phyloP scores from a whole-genome alignment of 2,113 vertebrate species.

The Eira barbara region DNA sequence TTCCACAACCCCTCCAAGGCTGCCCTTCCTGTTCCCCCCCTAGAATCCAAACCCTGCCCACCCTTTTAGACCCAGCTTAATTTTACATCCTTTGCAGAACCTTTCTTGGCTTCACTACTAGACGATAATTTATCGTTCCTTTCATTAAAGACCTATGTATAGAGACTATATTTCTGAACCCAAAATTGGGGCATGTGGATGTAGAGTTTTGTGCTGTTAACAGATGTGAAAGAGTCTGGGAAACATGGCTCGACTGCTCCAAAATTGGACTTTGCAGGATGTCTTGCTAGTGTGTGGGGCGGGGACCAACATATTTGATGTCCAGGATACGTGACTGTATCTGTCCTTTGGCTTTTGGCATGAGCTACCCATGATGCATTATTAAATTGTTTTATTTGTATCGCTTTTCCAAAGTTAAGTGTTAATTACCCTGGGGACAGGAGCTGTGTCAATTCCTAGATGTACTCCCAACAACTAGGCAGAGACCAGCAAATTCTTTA shows the following conservation, averaged over 20 bases:
- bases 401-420: neutral
- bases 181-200: slow-evolving; percentile 31
- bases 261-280: neutral
- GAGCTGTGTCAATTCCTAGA: neutral
- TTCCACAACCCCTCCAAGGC: no score
- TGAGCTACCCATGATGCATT: neutral
- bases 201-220: neutral
- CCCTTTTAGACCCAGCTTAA: neutral
- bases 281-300: neutral
- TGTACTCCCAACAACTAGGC: neutral
- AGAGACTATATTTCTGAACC: slow-evolving; percentile 50
- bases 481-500: neutral
- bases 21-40: neutral
- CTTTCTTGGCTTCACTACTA: slow-evolving; percentile 45
- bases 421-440: neutral
- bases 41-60: neutral
- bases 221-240: slow-evolving; percentile 45
- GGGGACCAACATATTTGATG: neutral
- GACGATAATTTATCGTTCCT: slow-evolving; percentile 36
- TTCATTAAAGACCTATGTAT: slow-evolving; percentile 66
- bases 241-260: neutral
- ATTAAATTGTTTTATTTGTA: neutral
- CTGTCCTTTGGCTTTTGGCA: neutral
- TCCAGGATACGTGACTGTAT: neutral
- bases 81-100: slow-evolving; percentile 24